phyloP scores from a whole-genome alignment of 2,797 vertebrate genomes.

The Carduelis carduelis region DNA sequence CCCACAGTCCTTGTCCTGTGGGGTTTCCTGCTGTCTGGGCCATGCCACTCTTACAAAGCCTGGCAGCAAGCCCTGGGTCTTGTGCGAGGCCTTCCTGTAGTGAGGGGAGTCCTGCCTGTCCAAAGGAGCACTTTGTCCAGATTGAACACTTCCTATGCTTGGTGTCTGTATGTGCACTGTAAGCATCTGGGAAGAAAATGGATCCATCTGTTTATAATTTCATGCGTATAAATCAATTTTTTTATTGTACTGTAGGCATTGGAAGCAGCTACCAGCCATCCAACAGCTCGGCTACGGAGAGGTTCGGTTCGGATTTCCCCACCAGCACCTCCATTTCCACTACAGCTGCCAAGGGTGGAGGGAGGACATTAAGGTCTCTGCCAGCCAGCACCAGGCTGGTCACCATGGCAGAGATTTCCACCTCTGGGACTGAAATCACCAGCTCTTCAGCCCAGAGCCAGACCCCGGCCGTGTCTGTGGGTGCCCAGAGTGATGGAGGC shows the following conservation, averaged over 20 bases:
- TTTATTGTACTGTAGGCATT: conserved; percentile 36
- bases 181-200: conserved; percentile 35
- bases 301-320: conserved; percentile 1
- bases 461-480: neutral
- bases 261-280: conserved; percentile 23
- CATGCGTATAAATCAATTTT: neutral
- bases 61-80: neutral
- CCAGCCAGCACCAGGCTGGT: conserved; percentile 65
- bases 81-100: neutral
- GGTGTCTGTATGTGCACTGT: neutral
- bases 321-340: conserved; percentile 74
- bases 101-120: neutral
- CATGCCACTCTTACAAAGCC: neutral
- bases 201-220: conserved; percentile 29
- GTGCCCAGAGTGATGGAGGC: neutral
- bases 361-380: conserved; percentile 82
- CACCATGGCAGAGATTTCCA: neutral
- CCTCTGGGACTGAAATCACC: neutral
- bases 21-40: neutral
- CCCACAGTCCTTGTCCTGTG: accelerated
- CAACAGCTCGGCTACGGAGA: neutral
- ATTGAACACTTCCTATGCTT: conserved; percentile 57
- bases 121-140: conserved; percentile 19
- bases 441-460: neutral
- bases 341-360: conserved; percentile 75